Evolutionary conservation across 2,888 invertebrate species (phyloP).

Genomic region (Argyresthia albistria): DNA sequence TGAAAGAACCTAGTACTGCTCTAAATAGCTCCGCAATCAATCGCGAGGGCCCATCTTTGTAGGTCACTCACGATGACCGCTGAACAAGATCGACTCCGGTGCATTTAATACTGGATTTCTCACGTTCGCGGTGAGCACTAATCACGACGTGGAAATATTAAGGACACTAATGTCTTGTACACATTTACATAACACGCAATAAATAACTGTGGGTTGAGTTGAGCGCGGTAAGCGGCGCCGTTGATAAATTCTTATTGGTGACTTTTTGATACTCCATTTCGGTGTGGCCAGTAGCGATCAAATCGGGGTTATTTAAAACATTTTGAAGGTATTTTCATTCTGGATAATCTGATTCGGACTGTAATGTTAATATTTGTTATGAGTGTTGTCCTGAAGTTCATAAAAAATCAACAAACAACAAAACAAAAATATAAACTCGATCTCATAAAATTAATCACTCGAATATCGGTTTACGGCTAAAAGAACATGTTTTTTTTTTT

Average conservation of each 20-base stretch:
- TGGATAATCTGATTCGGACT: background rate
- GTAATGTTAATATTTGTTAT: too few species aligned
- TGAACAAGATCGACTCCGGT: constrained; percentile 4
- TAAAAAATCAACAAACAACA: too few species aligned
- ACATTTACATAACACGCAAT: constrained; percentile 66
- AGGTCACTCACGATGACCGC: background rate
- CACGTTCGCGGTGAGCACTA: constrained; percentile 45
- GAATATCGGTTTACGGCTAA: too few species aligned
- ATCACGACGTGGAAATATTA: constrained; percentile 66
- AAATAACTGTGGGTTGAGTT: constrained; percentile 33
- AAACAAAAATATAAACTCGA: too few species aligned
- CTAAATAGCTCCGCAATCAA: too few species aligned
- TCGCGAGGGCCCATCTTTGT: too few species aligned
- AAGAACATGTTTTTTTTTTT: too few species aligned
- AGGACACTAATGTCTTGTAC: constrained; percentile 66
- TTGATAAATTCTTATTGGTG: constrained; percentile 54
- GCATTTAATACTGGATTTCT: constrained; percentile 42
- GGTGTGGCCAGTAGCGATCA: constrained; percentile 20
- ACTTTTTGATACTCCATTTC: constrained; percentile 49
- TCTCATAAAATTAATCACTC: too few species aligned
- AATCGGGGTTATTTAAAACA: background rate
- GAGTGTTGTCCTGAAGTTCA: too few species aligned
- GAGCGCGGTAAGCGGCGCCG: constrained; percentile 43
- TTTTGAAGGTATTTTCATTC: background rate
- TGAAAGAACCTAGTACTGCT: too few species aligned